Evolutionary conservation across 2,888 invertebrate genomes (phyloP).

Genomic region (Andrena bicolor): DNA sequence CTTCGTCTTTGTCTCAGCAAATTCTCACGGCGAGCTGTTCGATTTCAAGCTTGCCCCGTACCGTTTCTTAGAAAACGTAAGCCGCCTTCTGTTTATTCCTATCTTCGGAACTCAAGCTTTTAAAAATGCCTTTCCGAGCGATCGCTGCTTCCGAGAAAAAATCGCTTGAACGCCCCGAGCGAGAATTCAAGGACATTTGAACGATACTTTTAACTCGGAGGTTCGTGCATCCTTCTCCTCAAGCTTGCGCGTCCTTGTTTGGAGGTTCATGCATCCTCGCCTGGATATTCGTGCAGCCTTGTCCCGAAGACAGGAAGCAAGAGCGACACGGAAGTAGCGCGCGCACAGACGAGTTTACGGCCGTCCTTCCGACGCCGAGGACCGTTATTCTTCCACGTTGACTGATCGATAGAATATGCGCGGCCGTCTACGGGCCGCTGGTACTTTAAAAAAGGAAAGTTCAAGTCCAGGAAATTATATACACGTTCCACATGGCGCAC

Average conservation of each 20-base stretch:
- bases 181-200: too few relatives aligned
- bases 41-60: constrained; percentile 8
- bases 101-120: too few relatives aligned
- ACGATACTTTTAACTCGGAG: too few relatives aligned
- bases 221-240: too few relatives aligned
- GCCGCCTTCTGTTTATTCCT: background rate
- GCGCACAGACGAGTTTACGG: constrained; percentile 13
- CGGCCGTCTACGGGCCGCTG: background rate
- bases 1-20: constrained; percentile 27
- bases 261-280: background rate
- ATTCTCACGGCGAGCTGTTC: constrained; percentile 34
- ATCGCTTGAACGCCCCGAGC: too few relatives aligned
- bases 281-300: background rate
- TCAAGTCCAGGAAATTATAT: constrained; percentile 24
- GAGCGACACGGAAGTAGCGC: constrained; percentile 12
- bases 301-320: background rate
- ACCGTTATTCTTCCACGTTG: constrained; percentile 30
- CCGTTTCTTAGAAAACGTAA: background rate
- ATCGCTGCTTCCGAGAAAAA: background rate
- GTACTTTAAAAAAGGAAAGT: constrained; percentile 5
- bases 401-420: constrained; percentile 24
- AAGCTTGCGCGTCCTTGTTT: background rate
- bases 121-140: too few relatives aligned
- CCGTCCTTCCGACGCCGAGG: constrained; percentile 22
- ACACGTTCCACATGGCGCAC: constrained; percentile 8